Conservation (phyloP, 2,113 vertebrate genomes). For the Gulo gulo region DNA sequence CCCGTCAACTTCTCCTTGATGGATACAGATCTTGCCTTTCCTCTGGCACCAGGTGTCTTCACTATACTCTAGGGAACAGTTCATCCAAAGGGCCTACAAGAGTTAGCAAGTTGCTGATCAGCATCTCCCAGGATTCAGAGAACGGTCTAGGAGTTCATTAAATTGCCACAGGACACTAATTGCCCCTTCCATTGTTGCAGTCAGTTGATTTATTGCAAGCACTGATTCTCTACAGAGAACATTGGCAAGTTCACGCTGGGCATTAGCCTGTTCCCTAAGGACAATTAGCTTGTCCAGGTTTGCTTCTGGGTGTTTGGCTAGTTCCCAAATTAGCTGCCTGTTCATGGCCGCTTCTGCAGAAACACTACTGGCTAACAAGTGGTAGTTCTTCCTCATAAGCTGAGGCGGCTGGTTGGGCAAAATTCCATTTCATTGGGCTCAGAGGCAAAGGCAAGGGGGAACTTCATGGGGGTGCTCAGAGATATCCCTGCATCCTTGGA, state of each 20-base stretch:
- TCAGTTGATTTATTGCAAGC: background rate
- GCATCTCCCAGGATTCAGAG: background rate
- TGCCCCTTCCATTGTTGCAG: background rate
- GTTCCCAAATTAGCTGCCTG: background rate
- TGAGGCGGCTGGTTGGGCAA: background rate
- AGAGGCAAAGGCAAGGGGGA: slow-evolving; percentile 7
- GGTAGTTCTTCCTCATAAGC: background rate
- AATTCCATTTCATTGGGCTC: slow-evolving; percentile 11
- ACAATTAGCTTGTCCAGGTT: background rate
- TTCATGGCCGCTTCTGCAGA: slow-evolving; percentile 12
- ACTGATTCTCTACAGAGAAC: background rate
- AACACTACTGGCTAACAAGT: background rate
- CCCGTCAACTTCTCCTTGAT: background rate
- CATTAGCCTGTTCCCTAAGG: background rate
- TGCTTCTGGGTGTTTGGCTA: background rate
- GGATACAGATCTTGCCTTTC: background rate
- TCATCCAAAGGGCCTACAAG: background rate
- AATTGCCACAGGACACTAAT: background rate
- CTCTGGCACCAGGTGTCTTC: background rate
- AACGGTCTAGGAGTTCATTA: background rate
- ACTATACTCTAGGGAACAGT: background rate
- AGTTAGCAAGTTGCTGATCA: background rate
- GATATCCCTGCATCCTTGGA: background rate
- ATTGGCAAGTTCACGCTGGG: background rate
- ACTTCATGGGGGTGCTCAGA: background rate